Percentiles rank a stretch among this genome's conserved stretches.
These are phyloP conservation scores for Fopius arisanus DNA, from an alignment of 1,140 invertebrate genomes.

Conservation along the genomic window DNA sequence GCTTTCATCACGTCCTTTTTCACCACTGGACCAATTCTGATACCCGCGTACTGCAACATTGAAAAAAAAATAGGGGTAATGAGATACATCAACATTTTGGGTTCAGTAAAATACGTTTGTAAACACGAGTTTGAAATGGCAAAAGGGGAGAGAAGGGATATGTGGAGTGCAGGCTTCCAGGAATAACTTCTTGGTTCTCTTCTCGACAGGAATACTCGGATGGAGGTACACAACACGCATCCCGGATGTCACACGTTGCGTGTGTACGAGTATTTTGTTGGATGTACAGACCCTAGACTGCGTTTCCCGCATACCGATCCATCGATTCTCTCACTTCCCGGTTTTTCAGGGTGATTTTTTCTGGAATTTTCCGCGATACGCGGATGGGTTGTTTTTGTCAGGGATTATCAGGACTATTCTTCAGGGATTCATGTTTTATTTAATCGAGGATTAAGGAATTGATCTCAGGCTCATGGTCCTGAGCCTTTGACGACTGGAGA, in stretches of 20 bases:
- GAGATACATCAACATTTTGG: not conserved
- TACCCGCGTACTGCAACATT: constrained; percentile 89
- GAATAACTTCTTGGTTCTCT: constrained; percentile 15
- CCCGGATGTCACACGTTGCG: constrained; percentile 26
- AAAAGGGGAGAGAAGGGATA: not conserved
- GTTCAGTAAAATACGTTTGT: not conserved
- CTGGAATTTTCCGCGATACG: no score
- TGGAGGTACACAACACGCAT: constrained; percentile 6
- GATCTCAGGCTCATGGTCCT: no score
- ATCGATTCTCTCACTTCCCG: not conserved
- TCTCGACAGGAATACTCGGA: not conserved
- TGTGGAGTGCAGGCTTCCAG: constrained; percentile 7
- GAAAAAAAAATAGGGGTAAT: constrained; percentile 37
- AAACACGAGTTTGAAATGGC: not conserved
- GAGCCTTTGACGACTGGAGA: no score
- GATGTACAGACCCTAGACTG: not conserved
- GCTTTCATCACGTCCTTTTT: constrained; percentile 99
- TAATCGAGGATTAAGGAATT: no score
- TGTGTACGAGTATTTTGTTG: not conserved
- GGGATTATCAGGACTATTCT: no score
- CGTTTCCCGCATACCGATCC: constrained; percentile 3
- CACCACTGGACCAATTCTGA: constrained; percentile 98
- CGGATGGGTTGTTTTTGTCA: not conserved
- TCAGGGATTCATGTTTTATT: no score
- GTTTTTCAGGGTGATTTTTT: not conserved